Evolutionary conservation across 2,113 vertebrate genomes (phyloP), one percentile per base, ranked within the genome.

Genomic region (Uria lomvia): DNA sequence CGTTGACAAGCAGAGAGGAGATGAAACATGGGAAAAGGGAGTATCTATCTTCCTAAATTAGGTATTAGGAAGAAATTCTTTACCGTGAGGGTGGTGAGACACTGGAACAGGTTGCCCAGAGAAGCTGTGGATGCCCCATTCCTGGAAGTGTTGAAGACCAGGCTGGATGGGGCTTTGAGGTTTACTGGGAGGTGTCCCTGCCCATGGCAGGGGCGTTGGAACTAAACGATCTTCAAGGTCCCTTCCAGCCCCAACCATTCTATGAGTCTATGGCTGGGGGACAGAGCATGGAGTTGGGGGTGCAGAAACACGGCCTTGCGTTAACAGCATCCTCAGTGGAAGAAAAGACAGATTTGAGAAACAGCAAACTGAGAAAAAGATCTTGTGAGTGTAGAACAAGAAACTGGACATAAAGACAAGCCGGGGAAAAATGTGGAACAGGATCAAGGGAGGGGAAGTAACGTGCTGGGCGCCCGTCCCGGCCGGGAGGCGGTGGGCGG

Each of bases 391-490:
- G 49, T 36, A 30, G 26, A 23, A 7, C 5, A 19, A 22, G 72
- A 21, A 45, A 11, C 26, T 3, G 66, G n/a, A 9, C 11, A 0
- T 4, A 6, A 18, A 24, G 42, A 15, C 3, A 6, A 18, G 36
- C 19, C 3, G 47, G 20, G 77, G 47, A 8, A 49, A 40, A 40
- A 14, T 4, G 8, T 6, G 43, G n/a, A 17, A 5, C 5, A 5
- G 65, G 49, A 11, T 9, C 3, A 40, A 76, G n/a, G 1, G 15
- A 27, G 55, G 47, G 21, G 27, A 29, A 40, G 26, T 13, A 18
- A 19, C 12, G 62, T 5, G 63, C 13, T 13, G 36, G 36, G 36
- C 24, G 11, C 24, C 9, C 23, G 21, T 59, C 36, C 36, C 24
- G 36, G 47, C 34, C n/a, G 34, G 47, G 47, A 36, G 67, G 43